Evolutionary conservation across 1,140 invertebrate species (phyloP).

Genomic region (Drosophila sproati): DNA sequence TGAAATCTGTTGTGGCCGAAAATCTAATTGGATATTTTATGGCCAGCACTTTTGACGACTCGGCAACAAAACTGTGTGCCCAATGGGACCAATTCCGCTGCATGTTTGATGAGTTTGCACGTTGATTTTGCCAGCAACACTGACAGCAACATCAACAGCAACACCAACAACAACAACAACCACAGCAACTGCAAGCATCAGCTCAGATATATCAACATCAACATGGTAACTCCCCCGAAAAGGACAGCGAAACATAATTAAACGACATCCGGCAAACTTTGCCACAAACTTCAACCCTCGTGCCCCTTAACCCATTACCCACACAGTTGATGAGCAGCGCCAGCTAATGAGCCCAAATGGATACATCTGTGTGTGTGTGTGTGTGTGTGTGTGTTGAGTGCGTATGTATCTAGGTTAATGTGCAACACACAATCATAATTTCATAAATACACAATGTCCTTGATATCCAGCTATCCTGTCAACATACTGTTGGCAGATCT

Average conservation of each 20-base stretch:
- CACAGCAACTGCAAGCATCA: slow-evolving; percentile 13
- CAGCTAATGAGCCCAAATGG: slow-evolving; percentile 63
- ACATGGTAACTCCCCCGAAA: slow-evolving; percentile 24
- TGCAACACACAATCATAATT: slow-evolving; percentile 50
- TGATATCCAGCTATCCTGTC: slow-evolving; percentile 22
- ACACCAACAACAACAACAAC: slow-evolving; percentile 20
- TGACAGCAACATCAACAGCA: slow-evolving; percentile 12
- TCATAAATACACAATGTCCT: slow-evolving; percentile 51
- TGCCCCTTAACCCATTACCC: neutral
- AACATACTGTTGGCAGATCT: slow-evolving; percentile 11
- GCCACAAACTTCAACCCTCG: neutral
- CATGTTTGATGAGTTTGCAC: slow-evolving; percentile 73
- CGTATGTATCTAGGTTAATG: slow-evolving; percentile 68
- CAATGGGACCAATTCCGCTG: slow-evolving; percentile 71
- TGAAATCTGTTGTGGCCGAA: slow-evolving; percentile 55
- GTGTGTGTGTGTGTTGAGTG: slow-evolving; percentile 12
- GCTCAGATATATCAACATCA: slow-evolving; percentile 60
- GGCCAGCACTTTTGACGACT: slow-evolving; percentile 71
- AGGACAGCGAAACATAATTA: slow-evolving; percentile 74
- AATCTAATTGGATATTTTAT: slow-evolving; percentile 82
- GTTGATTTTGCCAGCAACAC: slow-evolving; percentile 44
- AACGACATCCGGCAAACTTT: slow-evolving; percentile 55
- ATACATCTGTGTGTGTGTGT: slow-evolving; percentile 8
- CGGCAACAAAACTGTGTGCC: slow-evolving; percentile 37
- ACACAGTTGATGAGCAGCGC: slow-evolving; percentile 25